A percentile compares a stretch with the other conserved stretches of the same genome.
Conservation (phyloP, 2,113 vertebrate species). For the Chamaea fasciata region DNA sequence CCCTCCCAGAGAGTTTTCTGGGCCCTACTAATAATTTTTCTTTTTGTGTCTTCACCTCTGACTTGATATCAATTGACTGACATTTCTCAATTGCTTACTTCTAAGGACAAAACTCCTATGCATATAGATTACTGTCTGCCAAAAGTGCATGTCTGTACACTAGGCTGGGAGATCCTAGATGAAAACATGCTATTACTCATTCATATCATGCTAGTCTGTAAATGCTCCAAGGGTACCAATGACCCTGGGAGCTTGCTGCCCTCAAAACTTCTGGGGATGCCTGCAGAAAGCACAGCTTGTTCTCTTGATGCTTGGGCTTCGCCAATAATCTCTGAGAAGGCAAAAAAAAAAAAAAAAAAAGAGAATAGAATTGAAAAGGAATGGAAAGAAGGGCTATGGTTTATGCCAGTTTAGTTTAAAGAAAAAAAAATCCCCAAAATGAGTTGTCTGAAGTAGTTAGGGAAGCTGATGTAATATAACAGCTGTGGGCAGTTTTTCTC, state of each 20-base stretch:
- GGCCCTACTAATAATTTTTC: not conserved
- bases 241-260: not conserved
- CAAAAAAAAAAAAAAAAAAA: not conserved
- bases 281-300: not conserved
- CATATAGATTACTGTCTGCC: not conserved
- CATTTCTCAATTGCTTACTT: not conserved
- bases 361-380: not conserved
- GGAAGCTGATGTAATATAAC: slow-evolving; percentile 49
- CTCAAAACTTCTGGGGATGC: not conserved
- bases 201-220: not conserved
- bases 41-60: not conserved
- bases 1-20: not conserved
- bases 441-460: slow-evolving; percentile 52
- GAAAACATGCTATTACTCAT: not conserved
- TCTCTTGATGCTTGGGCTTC: not conserved
- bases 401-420: slow-evolving; percentile 25
- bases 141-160: not conserved
- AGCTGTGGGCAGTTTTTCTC: slow-evolving; percentile 52
- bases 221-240: not conserved
- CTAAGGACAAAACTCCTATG: not conserved
- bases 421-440: not conserved
- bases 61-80: not conserved
- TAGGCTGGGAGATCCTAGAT: not conserved
- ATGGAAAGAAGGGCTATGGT: not conserved
- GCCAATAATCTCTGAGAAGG: not conserved